Percentiles rank a stretch among this genome's conserved stretches.
These are phyloP conservation scores for Tinamus major DNA, from an alignment of 2,797 vertebrate species.

Conservation along the genomic window DNA sequence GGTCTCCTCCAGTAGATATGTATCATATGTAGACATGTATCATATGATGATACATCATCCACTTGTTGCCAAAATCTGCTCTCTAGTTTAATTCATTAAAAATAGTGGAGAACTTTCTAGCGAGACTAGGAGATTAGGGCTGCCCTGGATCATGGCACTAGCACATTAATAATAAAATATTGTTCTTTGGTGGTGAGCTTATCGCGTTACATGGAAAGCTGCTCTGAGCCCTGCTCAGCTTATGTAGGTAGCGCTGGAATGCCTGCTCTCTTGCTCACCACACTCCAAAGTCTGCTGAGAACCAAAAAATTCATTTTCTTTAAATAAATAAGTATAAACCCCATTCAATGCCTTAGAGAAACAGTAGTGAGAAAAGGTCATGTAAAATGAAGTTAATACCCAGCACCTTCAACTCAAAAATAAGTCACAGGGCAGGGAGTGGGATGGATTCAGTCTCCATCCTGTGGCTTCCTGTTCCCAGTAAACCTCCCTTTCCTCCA, in stretches of 20 bases:
- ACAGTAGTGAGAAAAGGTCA: background rate
- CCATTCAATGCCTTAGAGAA: background rate
- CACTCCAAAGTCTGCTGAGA: background rate
- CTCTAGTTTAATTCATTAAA: background rate
- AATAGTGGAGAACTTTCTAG: background rate
- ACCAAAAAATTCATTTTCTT: background rate
- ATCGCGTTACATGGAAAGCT: background rate
- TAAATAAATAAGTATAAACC: background rate
- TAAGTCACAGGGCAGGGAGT: background rate
- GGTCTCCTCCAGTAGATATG: background rate
- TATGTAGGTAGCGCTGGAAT: rapidly evolving
- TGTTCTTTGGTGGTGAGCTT: background rate
- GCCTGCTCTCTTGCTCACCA: background rate
- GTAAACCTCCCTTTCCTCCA: background rate
- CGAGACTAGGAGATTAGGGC: background rate
- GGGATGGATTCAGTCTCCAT: background rate
- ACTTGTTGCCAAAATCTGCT: rapidly evolving
- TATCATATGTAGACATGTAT: too few species aligned
- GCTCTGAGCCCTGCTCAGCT: background rate
- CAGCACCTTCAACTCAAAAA: background rate
- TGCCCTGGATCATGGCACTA: background rate
- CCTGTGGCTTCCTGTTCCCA: background rate
- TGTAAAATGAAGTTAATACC: background rate
- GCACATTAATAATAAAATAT: background rate
- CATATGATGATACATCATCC: rapidly evolving